Conservation (phyloP, 2,113 vertebrate species). For the Ceuthmochares aereus region DNA sequence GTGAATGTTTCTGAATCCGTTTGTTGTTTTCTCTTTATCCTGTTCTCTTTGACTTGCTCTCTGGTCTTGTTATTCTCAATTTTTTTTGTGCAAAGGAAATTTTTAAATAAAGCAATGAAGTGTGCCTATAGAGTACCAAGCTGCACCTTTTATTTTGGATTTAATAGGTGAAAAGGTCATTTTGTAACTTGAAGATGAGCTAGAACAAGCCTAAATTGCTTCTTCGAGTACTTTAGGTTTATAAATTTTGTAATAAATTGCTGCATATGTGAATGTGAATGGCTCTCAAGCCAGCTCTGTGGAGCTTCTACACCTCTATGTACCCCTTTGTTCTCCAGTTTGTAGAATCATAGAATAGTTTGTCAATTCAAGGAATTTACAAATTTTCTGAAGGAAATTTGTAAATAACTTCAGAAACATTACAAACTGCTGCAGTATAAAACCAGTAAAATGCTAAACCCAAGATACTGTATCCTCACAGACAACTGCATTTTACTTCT, state of each 20-base stretch:
- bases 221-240: not conserved
- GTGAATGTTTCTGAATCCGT: not conserved
- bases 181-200: not conserved
- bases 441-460: not conserved
- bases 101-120: not conserved
- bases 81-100: not conserved
- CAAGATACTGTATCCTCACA: not conserved
- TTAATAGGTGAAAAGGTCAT: not conserved
- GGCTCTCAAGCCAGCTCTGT: not conserved
- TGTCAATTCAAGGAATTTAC: not conserved
- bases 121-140: not conserved
- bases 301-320: not conserved
- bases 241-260: not conserved
- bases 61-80: not conserved
- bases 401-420: not conserved
- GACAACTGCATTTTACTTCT: not conserved
- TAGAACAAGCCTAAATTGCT: not conserved
- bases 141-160: not conserved
- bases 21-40: not conserved
- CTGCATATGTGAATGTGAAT: not conserved
- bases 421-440: not conserved
- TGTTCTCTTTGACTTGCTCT: not conserved
- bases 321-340: not conserved
- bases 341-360: no score
- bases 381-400: not conserved